phyloP scores from a whole-genome alignment of 2,797 vertebrate genomes.

The Pseudomugil tenellus region DNA sequence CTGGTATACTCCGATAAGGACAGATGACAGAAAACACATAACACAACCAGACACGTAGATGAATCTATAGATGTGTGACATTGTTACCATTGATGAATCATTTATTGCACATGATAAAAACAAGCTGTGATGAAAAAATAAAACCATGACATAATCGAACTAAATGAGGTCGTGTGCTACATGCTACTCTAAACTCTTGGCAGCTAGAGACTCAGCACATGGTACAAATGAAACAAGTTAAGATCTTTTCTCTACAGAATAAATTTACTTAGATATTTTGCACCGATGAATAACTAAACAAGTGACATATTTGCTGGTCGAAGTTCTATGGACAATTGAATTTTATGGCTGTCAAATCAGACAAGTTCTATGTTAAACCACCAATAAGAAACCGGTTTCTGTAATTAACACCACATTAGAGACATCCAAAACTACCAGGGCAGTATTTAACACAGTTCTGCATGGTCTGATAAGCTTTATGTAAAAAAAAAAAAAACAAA shows the following conservation, averaged over 20 bases:
- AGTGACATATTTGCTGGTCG: neutral
- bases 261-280: too few relatives aligned
- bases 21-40: conserved; percentile 35
- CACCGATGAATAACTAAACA: too few relatives aligned
- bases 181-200: neutral
- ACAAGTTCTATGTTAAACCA: neutral
- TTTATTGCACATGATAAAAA: conserved; percentile 14
- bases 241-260: neutral
- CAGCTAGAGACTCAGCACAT: conserved; percentile 1
- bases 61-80: conserved; percentile 26
- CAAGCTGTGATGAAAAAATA: conserved; percentile 20
- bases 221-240: neutral
- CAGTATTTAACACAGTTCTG: conserved; percentile 58
- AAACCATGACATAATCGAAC: conserved; percentile 4
- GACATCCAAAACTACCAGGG: conserved; percentile 40
- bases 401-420: conserved; percentile 32
- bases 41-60: conserved; percentile 33
- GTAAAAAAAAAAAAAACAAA: too few relatives aligned
- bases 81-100: conserved; percentile 27
- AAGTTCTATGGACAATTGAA: neutral
- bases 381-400: neutral
- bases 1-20: conserved; percentile 28
- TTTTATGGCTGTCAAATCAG: neutral
- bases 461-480: conserved; percentile 73
- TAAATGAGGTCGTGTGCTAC: too few relatives aligned